phyloP scores from a whole-genome alignment of 2,888 invertebrate genomes.

The Mythimna pallens region DNA sequence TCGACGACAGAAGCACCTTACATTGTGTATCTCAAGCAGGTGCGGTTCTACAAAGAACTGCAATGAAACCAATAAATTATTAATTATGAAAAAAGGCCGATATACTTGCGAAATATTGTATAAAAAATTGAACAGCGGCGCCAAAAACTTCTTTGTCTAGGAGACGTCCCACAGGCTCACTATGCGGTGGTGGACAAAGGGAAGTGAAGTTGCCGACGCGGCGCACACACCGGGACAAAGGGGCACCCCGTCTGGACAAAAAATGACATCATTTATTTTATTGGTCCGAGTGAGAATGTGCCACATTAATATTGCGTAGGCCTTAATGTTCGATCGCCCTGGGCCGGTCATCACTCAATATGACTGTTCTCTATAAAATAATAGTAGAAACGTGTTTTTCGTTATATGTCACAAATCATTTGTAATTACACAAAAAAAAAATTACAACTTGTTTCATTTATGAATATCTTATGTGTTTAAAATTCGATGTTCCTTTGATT shows the following conservation, averaged over 20 bases:
- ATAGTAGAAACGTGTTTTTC: conserved; percentile 57
- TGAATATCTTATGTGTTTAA: conserved; percentile 38
- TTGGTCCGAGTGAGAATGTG: conserved; percentile 89
- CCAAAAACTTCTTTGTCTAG: conserved; percentile 87
- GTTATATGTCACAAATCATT: conserved; percentile 51
- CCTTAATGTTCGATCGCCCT: conserved; percentile 87
- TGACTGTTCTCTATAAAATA: conserved; percentile 62
- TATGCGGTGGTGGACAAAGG: conserved; percentile 79
- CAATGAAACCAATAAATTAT: conserved; percentile 89
- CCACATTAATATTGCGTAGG: conserved; percentile 88
- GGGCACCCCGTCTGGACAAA: conserved; percentile 86
- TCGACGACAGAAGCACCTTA: conserved; percentile 87
- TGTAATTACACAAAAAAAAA: conserved; percentile 49
- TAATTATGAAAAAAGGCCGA: conserved; percentile 89
- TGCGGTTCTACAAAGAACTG: conserved; percentile 81
- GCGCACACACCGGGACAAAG: conserved; percentile 83
- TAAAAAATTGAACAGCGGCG: conserved; percentile 84
- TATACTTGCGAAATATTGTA: conserved; percentile 77
- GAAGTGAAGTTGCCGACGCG: conserved; percentile 81
- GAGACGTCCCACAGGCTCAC: conserved; percentile 83
- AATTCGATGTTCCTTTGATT: conserved; percentile 33
- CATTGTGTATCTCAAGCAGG: conserved; percentile 74
- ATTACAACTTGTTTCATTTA: conserved; percentile 52
- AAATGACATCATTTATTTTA: conserved; percentile 91
- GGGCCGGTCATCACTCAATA: conserved; percentile 83